Percentiles rank a stretch among this genome's conserved stretches.
phyloP scores from a whole-genome alignment of 2,113 vertebrate genomes.

The Orientallactaga bullata region DNA sequence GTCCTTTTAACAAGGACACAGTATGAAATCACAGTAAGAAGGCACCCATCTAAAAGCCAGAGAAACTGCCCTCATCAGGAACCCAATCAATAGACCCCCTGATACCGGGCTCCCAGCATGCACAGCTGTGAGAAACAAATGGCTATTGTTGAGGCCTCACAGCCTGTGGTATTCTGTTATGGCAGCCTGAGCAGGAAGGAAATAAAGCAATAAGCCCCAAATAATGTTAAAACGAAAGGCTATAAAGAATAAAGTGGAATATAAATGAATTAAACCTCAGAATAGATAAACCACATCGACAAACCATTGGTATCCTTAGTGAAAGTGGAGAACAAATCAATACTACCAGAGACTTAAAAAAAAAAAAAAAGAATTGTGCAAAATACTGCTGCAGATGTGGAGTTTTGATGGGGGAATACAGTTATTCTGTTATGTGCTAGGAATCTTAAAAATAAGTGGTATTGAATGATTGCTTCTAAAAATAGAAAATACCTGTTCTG shows the following conservation, averaged over 20 bases:
- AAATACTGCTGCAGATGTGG: neutral
- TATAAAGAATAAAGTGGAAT: neutral
- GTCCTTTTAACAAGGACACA: neutral
- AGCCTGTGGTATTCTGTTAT: neutral
- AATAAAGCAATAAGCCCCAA: neutral
- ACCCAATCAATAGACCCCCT: neutral
- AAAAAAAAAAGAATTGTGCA: neutral
- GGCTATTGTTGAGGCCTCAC: neutral
- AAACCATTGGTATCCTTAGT: neutral
- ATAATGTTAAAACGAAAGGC: neutral
- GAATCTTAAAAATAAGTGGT: neutral
- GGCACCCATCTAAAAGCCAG: neutral
- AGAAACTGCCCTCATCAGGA: neutral
- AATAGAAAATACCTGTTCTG: neutral
- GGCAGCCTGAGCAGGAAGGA: conserved; percentile 1
- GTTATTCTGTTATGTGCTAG: neutral
- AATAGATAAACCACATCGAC: neutral
- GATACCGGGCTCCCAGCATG: neutral
- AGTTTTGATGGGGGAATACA: neutral
- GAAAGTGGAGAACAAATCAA: neutral
- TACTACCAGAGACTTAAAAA: neutral
- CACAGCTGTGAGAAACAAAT: neutral
- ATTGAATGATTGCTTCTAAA: neutral
- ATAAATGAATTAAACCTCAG: conserved; percentile 16
- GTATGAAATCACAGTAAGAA: neutral